Evolutionary conservation across 1,140 invertebrate genomes (phyloP).

Genomic region (Drosophila obscura): DNA sequence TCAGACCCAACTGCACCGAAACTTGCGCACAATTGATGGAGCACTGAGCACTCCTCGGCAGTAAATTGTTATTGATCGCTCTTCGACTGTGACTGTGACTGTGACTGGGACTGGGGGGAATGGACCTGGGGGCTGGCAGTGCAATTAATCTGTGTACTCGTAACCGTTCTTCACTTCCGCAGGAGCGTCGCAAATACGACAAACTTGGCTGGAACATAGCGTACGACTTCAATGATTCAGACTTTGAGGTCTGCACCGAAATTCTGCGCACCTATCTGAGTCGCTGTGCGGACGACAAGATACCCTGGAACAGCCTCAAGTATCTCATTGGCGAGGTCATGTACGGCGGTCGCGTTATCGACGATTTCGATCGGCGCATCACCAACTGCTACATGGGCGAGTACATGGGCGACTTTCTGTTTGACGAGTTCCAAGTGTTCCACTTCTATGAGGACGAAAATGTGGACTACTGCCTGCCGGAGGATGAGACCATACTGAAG

Average conservation of each 20-base stretch:
- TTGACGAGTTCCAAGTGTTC: conserved; percentile 94
- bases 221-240: conserved; percentile 96
- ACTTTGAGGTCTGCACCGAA: conserved; percentile 93
- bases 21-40: conserved; percentile 66
- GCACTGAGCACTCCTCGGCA: conserved; percentile 23
- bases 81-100: not conserved
- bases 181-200: conserved; percentile 95
- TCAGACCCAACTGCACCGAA: conserved; percentile 37
- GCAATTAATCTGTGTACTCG: conserved; percentile 58
- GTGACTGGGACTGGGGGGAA: no score
- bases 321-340: conserved; percentile 97
- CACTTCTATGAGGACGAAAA: conserved; percentile 91
- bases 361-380: conserved; percentile 93
- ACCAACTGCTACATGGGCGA: conserved; percentile 95
- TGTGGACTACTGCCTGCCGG: conserved; percentile 92
- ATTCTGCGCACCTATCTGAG: conserved; percentile 93
- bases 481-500: conserved; percentile 85
- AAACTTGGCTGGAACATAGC: conserved; percentile 97
- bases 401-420: conserved; percentile 96
- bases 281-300: conserved; percentile 87
- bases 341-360: conserved; percentile 96
- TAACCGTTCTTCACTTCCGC: conserved; percentile 13
- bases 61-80: conserved; percentile 76
- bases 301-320: conserved; percentile 95
- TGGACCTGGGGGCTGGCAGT: not conserved